Conservation (phyloP, 2,888 invertebrate species). For the Caenorhabditis sp. region DNA sequence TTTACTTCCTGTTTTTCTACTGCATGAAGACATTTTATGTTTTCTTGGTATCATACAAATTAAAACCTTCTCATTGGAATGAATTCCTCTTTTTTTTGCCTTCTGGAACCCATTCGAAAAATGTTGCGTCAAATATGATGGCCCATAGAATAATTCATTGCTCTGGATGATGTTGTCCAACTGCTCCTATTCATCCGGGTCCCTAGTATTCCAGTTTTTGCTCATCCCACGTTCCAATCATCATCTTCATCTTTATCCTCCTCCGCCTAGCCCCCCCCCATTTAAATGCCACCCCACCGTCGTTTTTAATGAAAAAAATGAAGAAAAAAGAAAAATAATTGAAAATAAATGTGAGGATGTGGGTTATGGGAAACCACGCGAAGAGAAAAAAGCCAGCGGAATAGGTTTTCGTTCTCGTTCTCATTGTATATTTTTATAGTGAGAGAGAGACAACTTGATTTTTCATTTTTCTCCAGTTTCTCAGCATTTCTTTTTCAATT, state of each 20-base stretch:
- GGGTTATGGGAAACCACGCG: no score
- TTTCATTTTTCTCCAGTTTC: neutral
- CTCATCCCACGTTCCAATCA: slow-evolving; percentile 22
- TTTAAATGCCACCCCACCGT: slow-evolving; percentile 30
- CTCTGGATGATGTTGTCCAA: slow-evolving; percentile 22
- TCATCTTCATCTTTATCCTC: slow-evolving; percentile 7
- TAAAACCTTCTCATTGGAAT: no score
- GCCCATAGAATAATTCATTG: slow-evolving; percentile 38
- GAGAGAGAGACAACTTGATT: no score
- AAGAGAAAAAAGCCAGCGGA: no score
- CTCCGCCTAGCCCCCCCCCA: neutral
- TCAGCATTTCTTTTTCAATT: neutral
- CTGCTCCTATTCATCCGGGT: slow-evolving; percentile 27
- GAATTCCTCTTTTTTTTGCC: neutral
- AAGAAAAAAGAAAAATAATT: slow-evolving; percentile 7
- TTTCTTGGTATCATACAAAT: neutral
- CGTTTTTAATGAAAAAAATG: slow-evolving; percentile 20
- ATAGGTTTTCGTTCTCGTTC: no score
- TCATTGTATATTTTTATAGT: no score
- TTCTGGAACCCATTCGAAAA: slow-evolving; percentile 1
- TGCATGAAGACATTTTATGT: no score
- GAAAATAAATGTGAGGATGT: slow-evolving; percentile 9
- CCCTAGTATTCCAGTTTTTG: slow-evolving; percentile 11
- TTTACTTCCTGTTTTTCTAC: no score
- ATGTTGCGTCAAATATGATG: slow-evolving; percentile 13